Percentiles rank a stretch among this genome's conserved stretches.
Conservation (phyloP, 2,113 vertebrate genomes). For the Myanophis thanlyinensis region DNA sequence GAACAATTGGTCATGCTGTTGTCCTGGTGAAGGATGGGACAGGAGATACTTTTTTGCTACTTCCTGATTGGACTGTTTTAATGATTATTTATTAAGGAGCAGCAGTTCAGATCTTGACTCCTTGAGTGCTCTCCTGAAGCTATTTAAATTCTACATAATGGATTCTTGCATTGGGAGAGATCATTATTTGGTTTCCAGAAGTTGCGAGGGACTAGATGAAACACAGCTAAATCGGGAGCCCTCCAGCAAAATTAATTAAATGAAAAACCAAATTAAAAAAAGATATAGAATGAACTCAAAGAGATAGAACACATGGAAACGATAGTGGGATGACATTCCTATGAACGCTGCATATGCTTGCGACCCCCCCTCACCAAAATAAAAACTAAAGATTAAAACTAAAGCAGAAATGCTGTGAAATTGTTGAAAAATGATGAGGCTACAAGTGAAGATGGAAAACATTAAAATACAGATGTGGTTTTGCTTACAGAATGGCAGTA, state of each 20-base stretch:
- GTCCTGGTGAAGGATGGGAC: background rate
- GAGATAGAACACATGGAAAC: background rate
- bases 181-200: background rate
- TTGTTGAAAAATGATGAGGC: background rate
- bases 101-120: background rate
- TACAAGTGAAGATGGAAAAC: background rate
- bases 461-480: background rate
- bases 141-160: background rate
- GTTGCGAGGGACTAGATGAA: background rate
- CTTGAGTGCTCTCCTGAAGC: background rate
- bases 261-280: background rate
- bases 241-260: background rate
- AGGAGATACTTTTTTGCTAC: background rate
- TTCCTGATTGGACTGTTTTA: background rate
- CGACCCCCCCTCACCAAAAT: too few relatives aligned
- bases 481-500: background rate
- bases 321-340: background rate
- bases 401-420: background rate
- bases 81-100: background rate
- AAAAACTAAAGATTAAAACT: too few relatives aligned
- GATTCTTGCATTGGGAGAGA: background rate
- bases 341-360: background rate
- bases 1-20: background rate
- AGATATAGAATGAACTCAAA: background rate
- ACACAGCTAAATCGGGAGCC: background rate